Evolutionary conservation across 2,888 invertebrate species (phyloP), one percentile per base, ranked within the genome.

Genomic region (Panopea generosa): DNA sequence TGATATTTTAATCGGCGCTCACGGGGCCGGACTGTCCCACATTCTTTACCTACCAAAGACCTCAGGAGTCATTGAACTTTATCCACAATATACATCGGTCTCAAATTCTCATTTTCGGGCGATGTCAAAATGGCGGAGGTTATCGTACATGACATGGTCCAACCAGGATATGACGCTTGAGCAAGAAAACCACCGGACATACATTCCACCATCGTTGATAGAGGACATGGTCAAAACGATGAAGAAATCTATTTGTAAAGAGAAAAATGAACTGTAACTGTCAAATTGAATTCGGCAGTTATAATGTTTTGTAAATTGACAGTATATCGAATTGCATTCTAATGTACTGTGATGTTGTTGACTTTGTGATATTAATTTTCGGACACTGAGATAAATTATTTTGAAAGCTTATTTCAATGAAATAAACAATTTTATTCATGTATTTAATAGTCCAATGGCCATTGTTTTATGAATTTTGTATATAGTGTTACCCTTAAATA

Each of bases 1-100:
- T 0, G 92, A 92, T 77, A 87, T 92, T 60, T 77, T 92, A 9
- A 83, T 92, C 1, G 92, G 92, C 4, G 92, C 92, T 90, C 92
- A 92, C 55, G 92, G 92, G 4, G 92, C 92, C 0, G 92, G 91
- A 7, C 80, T 92, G 29, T 87, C 91, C 1, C 91, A 91, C 71
- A 85, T 90, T 6, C 67, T 92, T 29, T 91, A 91, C 68, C 78
- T 92, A 26, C 91, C 91, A 0, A 63, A 79, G 14, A 87, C 87
- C 47, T 86, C 88, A 0, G 91, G 87, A 2, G 84, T 92, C 0
- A 82, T 92, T 20, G 92, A 92, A 77, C 72, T 92, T 16, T 86
- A 84, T 49, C 91, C 92, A 0, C 78, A 65, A 7, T 90, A 91
- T 71, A 87, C 67, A 47, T 72, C 85, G 1, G 45, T 55, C 16